Base-by-base conservation (phyloP, 2,888 invertebrate genomes). In the Lapara coniferarum region DNA sequence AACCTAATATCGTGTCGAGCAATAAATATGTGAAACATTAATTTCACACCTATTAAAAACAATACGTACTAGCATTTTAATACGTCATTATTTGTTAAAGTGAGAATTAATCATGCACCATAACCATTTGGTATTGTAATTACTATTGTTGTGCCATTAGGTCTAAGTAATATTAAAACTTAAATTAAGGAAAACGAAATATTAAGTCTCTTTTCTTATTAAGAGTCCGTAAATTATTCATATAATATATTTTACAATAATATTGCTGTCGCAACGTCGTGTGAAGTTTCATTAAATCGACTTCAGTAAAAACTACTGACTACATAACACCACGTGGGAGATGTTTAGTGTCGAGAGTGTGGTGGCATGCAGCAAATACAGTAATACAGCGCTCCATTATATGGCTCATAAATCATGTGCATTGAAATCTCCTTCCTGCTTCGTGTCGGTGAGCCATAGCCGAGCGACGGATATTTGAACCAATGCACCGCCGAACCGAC, bases 381-480 rank as follows among this genome's bases (percentile, higher is more conserved):
- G 89, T 87, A 88, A 86, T 87, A 86, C 84, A 84, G 85, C 80
- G 86, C 88, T 86, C 88, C 88, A 91, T 91, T 90, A 91, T 87
- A 86, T 85, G 83, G 85, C 77, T 78, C 85, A 89, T 92, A 92
- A 92, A 92, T 92, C 92, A 91, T 86, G 85, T 85, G 91, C 92
- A 91, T 89, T 91, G 90, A 91, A 92, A 91, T 89, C 91, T 90
- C 87, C 90, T 91, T 91, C 91, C 90, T 89, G 88, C 85, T 90
- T 90, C 90, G 90, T 90, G 91, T 88, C 87, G 89, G 85, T 83
- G 85, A 84, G 83, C 88, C 87, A 89, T 90, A 86, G 87, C 78
- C 83, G 81, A 84, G 84, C 86, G 87, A 85, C 88, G 88, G 87
- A 88, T 89, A 90, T 91, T 89, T 87, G 89, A 88, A 82, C 87